A percentile compares a stretch with the other conserved stretches of the same genome.
Conservation (phyloP, 2,113 vertebrate genomes). For the Dicrurus megarhynchus region DNA sequence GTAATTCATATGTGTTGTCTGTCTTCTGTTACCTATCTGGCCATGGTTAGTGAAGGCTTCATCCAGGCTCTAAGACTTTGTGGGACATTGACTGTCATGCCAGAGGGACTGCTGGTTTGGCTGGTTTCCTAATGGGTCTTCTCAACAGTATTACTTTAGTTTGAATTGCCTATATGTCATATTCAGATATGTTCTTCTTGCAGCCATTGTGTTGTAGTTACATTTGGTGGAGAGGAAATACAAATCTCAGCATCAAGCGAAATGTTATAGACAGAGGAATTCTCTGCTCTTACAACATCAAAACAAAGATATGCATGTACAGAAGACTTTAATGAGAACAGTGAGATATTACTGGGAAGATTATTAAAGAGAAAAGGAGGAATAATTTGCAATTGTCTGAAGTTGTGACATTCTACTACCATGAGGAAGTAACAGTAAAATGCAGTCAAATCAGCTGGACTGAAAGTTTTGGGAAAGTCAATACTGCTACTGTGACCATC, state of each 20-base stretch:
- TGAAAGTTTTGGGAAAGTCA: not conserved
- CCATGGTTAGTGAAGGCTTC: not conserved
- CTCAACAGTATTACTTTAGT: not conserved
- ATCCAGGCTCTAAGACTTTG: not conserved
- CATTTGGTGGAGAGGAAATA: not conserved
- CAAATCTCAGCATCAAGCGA: not conserved
- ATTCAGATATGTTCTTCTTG: not conserved
- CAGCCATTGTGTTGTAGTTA: not conserved
- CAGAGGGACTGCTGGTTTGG: not conserved
- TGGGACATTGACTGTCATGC: not conserved
- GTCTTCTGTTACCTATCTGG: not conserved
- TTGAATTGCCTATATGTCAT: not conserved
- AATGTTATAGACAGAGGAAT: not conserved
- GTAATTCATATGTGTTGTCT: not conserved
- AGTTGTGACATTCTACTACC: not conserved
- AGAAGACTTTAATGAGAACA: not conserved
- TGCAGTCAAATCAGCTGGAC: not conserved
- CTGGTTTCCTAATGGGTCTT: not conserved
- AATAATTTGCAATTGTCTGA: not conserved
- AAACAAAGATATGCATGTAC: not conserved
- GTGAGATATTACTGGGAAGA: not conserved
- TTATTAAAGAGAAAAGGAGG: not conserved
- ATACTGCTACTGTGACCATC: not conserved
- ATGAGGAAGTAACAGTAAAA: not conserved
- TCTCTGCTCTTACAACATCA: not conserved